Evolutionary conservation across 2,797 vertebrate genomes (phyloP).

Genomic region (Alauda arvensis): DNA sequence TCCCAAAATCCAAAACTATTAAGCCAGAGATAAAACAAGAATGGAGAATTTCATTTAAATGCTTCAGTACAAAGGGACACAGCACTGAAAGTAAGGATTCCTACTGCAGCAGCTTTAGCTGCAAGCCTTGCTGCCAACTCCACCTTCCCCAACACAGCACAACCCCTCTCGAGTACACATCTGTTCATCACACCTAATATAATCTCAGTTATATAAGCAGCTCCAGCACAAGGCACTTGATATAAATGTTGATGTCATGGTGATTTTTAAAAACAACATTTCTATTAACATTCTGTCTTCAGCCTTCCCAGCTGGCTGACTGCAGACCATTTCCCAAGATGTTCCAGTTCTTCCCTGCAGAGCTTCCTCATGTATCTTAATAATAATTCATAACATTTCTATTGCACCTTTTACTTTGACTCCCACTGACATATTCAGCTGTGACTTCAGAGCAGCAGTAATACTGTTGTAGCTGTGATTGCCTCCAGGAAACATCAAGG

Average conservation of each 20-base stretch:
- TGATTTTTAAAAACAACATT: constrained; percentile 53
- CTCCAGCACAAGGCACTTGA: constrained; percentile 20
- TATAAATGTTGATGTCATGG: constrained; percentile 39
- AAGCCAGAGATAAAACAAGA: neutral
- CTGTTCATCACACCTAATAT: constrained; percentile 41
- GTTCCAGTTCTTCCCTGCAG: constrained; percentile 41
- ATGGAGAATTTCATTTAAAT: neutral
- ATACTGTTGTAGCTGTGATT: neutral
- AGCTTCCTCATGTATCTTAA: constrained; percentile 45
- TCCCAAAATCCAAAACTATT: neutral
- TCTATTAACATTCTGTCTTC: constrained; percentile 57
- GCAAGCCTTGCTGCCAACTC: neutral
- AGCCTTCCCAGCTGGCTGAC: constrained; percentile 46
- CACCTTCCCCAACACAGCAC: neutral
- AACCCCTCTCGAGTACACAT: neutral
- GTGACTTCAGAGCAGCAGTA: constrained; percentile 13
- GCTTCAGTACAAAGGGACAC: neutral
- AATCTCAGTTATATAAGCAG: constrained; percentile 33
- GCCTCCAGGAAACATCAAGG: neutral
- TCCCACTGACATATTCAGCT: constrained; percentile 28
- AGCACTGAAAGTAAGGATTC: neutral
- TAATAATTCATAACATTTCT: constrained; percentile 57
- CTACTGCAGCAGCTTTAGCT: neutral
- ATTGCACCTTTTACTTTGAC: constrained; percentile 49
- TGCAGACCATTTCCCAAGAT: constrained; percentile 41